Percentiles rank a stretch among this genome's conserved stretches.
Conservation (phyloP, 2,797 vertebrate species). For the Protonibea diacanthus region DNA sequence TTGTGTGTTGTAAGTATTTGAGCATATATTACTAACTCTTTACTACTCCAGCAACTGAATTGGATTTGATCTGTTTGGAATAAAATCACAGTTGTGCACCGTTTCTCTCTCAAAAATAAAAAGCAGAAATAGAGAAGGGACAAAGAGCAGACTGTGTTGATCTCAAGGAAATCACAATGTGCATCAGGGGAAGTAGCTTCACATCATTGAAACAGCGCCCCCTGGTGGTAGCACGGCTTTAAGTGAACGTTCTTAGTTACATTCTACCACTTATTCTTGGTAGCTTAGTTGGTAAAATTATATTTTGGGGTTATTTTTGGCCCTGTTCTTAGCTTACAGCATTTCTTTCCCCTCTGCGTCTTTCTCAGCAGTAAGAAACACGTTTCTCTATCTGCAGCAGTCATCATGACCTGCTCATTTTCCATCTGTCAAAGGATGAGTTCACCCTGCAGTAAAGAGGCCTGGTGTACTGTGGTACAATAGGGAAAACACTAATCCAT, state of each 20-base stretch:
- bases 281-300: not conserved
- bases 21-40: too few relatives aligned
- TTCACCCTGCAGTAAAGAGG: not conserved
- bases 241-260: not conserved
- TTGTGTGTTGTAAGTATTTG: too few relatives aligned
- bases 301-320: too few relatives aligned
- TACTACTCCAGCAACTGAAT: too few relatives aligned
- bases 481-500: not conserved
- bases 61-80: too few relatives aligned
- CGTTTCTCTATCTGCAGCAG: not conserved
- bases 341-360: not conserved
- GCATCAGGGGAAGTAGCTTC: not conserved
- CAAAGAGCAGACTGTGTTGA: too few relatives aligned
- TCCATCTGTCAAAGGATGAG: not conserved
- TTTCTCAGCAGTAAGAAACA: conserved; percentile 1
- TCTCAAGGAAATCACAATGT: not conserved
- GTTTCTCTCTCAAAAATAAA: not conserved
- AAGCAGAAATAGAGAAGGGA: not conserved
- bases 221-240: not conserved
- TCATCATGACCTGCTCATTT: not conserved
- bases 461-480: not conserved
- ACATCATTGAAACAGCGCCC: not conserved
- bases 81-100: too few relatives aligned
- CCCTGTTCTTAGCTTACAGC: not conserved
- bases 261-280: not conserved